Evolutionary conservation across 2,113 vertebrate species (phyloP).

Genomic region (Arenaria interpres): DNA sequence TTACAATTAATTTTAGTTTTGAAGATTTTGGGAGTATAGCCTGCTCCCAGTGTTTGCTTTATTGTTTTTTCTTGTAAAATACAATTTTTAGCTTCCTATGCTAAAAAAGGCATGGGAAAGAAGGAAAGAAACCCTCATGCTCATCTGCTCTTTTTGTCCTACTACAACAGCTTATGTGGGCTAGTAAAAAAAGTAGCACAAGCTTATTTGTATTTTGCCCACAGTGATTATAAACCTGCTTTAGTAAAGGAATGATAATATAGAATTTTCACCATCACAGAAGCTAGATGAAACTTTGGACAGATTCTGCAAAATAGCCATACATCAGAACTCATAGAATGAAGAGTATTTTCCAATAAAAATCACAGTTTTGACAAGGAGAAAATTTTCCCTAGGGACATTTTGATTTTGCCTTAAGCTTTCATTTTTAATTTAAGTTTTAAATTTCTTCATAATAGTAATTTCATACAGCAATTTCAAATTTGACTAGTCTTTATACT

Average conservation of each 20-base stretch:
- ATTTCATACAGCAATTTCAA: background rate
- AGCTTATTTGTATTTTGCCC: background rate
- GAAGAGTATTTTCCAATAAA: background rate
- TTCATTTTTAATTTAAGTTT: background rate
- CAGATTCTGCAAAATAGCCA: background rate
- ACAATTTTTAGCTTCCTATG: background rate
- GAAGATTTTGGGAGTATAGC: background rate
- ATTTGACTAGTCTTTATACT: background rate
- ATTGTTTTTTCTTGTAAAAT: background rate
- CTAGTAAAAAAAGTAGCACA: background rate
- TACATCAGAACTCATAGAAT: background rate
- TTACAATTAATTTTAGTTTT: background rate
- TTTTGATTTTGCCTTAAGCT: background rate
- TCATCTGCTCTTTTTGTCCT: background rate
- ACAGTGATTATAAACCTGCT: background rate
- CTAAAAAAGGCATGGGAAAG: background rate
- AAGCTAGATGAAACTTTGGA: background rate
- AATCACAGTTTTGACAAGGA: background rate
- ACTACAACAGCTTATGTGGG: background rate
- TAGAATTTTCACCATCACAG: background rate
- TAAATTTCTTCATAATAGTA: background rate
- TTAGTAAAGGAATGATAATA: background rate
- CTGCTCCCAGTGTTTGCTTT: background rate
- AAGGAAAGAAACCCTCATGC: background rate
- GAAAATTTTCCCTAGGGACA: background rate